Base-by-base conservation (phyloP, 2,797 vertebrate genomes). In the Octomys mimax region DNA sequence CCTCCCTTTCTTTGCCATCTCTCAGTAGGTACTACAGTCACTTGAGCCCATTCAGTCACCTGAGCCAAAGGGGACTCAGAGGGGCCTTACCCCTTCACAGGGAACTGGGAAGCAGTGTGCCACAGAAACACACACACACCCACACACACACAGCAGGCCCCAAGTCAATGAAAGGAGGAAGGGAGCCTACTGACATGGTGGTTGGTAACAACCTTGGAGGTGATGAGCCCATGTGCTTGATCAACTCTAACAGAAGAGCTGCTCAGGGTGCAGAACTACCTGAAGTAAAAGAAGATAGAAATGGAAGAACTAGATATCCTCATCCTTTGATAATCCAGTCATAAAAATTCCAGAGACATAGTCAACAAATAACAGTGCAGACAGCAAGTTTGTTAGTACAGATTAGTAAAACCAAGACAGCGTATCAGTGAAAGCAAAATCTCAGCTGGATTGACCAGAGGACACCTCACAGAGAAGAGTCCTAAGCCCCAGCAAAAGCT, bases 261-360 rank as follows among this genome's bases (percentile, higher is more conserved):
- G 19, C 61, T 70, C 49, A 54, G 22, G 49, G 24, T 24, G 36
- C 66, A 82, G 52, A 42, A 71, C 66, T 91, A 49, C 42, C 26
- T 75, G 68, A 87, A 89, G 36, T 54, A 21, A 89, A 96, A 89
- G 49, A 93, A 94, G 70, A 31, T n/a, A 61, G 31, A 71, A 90
- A 70, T 77, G 5, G 21, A 79, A 88, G 57, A 42, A 31, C 22
- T 36, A n/a, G 18, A 31, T 59, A 39, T 22, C 66, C 24, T 66
- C 46, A 46, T 71, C 33, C 70, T 77, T 80, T 77, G 66, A 93
- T 77, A 79, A 52, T 42, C 61, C 82, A 83, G 49, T 93, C 62
- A 79, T 49, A 87, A 92, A 92, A 84, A 71, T 46, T 79, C 81
- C 22, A 39, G 6, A 59, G 46, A 59, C 9, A 83, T 9, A 68